phyloP scores from a whole-genome alignment of 2,888 invertebrate species.

The Diplolepis rosae region DNA sequence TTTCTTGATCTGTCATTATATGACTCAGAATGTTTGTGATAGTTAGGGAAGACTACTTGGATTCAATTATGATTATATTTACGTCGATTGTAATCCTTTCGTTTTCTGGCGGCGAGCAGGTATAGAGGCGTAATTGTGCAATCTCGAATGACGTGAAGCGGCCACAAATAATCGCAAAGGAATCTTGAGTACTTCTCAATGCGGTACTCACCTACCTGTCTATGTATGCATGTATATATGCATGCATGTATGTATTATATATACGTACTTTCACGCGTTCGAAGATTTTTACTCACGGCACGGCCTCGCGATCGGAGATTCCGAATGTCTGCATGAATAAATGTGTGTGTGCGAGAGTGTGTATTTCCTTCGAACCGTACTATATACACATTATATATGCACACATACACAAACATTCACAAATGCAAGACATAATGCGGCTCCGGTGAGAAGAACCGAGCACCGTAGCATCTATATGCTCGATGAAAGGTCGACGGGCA shows the following conservation, averaged over 20 bases:
- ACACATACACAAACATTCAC: neutral
- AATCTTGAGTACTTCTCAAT: constrained; percentile 46
- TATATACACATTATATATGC: neutral
- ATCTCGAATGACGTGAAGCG: constrained; percentile 29
- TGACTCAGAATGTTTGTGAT: neutral
- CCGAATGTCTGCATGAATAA: constrained; percentile 1
- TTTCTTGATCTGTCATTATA: neutral
- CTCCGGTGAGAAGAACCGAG: constrained; percentile 25
- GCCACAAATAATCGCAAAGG: constrained; percentile 37
- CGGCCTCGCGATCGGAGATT: constrained; percentile 20
- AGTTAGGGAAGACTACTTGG: neutral
- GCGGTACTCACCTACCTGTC: constrained; percentile 39
- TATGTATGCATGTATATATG: neutral
- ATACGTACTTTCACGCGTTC: constrained; percentile 28
- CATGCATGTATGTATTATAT: no score
- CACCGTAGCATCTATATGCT: constrained; percentile 24
- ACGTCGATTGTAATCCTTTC: constrained; percentile 24
- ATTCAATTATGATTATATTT: constrained; percentile 29
- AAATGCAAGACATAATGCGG: neutral
- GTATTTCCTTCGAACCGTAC: neutral
- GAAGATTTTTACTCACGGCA: constrained; percentile 12
- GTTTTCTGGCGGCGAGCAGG: constrained; percentile 9
- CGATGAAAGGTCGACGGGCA: constrained; percentile 29
- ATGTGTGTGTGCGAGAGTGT: neutral
- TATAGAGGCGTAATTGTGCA: constrained; percentile 29